Evolutionary conservation across 2,113 vertebrate species (phyloP).

Genomic region (Mus pahari): DNA sequence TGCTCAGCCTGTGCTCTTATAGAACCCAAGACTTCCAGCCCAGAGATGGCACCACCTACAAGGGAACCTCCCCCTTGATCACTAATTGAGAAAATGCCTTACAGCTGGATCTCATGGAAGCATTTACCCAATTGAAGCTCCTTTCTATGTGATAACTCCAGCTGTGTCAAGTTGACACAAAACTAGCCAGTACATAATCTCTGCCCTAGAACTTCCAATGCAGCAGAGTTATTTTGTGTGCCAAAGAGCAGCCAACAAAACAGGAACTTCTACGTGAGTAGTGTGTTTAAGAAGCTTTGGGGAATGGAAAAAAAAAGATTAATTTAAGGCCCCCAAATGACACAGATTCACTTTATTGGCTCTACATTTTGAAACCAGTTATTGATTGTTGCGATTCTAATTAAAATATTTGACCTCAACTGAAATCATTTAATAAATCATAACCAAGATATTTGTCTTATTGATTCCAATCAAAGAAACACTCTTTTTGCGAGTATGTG

Average conservation of each 20-base stretch:
- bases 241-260: background rate
- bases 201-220: background rate
- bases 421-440: conserved; percentile 28
- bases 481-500: background rate
- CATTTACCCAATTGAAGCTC: no score
- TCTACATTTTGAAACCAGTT: background rate
- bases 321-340: background rate
- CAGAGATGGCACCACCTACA: no score
- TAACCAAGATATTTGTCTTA: conserved; percentile 9
- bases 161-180: no score
- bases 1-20: no score
- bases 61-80: no score
- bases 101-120: no score
- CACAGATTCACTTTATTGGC: background rate
- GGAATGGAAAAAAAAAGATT: background rate
- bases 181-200: no score
- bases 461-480: background rate
- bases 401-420: conserved; percentile 43
- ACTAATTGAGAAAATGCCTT: no score
- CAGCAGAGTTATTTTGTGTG: background rate
- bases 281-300: no score
- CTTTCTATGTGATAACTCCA: no score
- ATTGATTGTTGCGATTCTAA: conserved; percentile 5
- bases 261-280: background rate
- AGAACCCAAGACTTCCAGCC: no score